A percentile compares a stretch with the other conserved stretches of the same genome.
Conservation (phyloP, 2,113 vertebrate species). For the Piaya cayana region DNA sequence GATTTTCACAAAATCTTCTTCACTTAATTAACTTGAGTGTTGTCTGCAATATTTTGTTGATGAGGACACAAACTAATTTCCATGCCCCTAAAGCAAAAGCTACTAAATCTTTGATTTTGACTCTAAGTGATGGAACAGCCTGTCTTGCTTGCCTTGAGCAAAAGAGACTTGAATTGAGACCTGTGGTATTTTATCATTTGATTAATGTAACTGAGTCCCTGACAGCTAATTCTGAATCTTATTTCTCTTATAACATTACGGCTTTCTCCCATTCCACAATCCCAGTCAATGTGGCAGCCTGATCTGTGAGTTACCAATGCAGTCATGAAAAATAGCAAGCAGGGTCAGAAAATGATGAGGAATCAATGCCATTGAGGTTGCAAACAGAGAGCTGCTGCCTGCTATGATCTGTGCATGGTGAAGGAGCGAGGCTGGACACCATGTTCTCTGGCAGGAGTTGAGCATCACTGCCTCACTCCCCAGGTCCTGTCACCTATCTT, state of each 20-base stretch:
- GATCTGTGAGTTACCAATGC: background rate
- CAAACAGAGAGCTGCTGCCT: background rate
- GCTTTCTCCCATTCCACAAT: background rate
- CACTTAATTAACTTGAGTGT: background rate
- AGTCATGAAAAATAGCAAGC: background rate
- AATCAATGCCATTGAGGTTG: background rate
- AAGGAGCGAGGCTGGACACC: background rate
- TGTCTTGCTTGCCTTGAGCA: background rate
- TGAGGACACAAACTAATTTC: background rate
- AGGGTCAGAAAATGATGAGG: background rate
- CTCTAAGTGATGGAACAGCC: background rate
- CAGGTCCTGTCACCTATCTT: background rate
- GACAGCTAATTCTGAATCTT: background rate
- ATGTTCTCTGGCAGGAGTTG: background rate
- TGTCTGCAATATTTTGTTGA: background rate
- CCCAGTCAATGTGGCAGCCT: background rate
- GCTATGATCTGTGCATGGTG: background rate
- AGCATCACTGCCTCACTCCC: background rate
- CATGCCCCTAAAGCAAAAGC: background rate
- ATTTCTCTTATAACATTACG: background rate
- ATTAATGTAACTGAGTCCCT: background rate
- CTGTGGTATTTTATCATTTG: background rate
- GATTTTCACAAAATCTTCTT: background rate
- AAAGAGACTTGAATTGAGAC: background rate
- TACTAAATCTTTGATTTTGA: background rate